These are phyloP conservation scores for Merodon equestris DNA, from an alignment of 2,888 invertebrate genomes.

Conservation along the genomic window DNA sequence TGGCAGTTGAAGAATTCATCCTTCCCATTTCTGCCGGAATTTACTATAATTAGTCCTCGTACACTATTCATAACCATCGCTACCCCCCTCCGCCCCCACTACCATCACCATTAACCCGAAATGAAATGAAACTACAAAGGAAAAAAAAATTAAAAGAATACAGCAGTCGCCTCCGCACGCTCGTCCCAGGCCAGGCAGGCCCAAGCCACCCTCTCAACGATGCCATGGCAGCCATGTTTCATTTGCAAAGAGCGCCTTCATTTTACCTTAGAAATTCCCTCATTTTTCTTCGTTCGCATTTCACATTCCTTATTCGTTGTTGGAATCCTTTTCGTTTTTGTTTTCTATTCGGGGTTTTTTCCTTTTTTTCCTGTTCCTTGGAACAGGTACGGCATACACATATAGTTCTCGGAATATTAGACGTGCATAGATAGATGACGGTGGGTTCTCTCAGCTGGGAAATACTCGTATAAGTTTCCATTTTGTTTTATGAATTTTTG, in stretches of 20 bases:
- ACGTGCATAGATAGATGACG: too few species aligned
- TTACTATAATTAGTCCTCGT: slow-evolving; percentile 1
- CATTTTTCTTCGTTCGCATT: slow-evolving; percentile 30
- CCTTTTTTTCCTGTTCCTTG: neutral
- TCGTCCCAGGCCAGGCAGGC: neutral
- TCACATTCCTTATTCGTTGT: too few species aligned
- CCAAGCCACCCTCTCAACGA: slow-evolving; percentile 20
- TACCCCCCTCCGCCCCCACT: slow-evolving; percentile 4
- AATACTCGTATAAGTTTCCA: too few species aligned
- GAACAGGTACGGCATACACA: too few species aligned
- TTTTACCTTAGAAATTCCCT: slow-evolving; percentile 43
- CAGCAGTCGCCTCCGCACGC: neutral
- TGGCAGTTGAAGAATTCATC: slow-evolving; percentile 17
- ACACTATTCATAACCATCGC: slow-evolving; percentile 35
- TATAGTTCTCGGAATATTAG: too few species aligned
- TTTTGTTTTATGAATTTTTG: too few species aligned
- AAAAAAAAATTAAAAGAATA: slow-evolving; percentile 15
- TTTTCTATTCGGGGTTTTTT: neutral
- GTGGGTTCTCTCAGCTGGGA: too few species aligned
- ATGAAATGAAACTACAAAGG: slow-evolving; percentile 19
- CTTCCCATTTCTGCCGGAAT: neutral
- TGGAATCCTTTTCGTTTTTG: slow-evolving; percentile 5
- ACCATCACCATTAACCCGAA: neutral
- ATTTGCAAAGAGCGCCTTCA: slow-evolving; percentile 25
- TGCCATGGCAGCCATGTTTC: slow-evolving; percentile 60